These are phyloP conservation scores for Plectropomus leopardus DNA, from an alignment of 2,113 vertebrate genomes.

Conservation along the genomic window DNA sequence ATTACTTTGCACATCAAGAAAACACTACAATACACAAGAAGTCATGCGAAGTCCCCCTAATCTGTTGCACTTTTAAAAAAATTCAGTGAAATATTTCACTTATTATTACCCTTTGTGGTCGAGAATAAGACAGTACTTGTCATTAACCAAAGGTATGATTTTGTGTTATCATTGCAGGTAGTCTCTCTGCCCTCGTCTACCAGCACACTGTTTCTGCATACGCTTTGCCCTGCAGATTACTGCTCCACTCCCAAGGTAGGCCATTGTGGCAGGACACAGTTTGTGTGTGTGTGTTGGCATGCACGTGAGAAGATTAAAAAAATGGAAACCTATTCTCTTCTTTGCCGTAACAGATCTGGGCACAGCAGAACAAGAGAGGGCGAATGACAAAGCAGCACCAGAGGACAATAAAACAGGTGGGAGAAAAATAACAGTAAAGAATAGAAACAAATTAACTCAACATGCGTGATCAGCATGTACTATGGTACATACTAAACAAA, in stretches of 20 bases:
- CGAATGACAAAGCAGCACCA: slow-evolving; percentile 32
- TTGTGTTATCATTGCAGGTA: slow-evolving; percentile 82
- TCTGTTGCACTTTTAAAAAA: not conserved
- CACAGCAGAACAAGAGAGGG: slow-evolving; percentile 20
- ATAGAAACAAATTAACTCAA: not conserved
- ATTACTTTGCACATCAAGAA: no score
- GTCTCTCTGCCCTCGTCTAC: slow-evolving; percentile 92
- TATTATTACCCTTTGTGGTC: not conserved
- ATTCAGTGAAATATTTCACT: not conserved
- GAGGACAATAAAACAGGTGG: slow-evolving; percentile 69
- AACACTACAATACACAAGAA: no score
- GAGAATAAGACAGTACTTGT: not conserved
- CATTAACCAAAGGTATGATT: not conserved
- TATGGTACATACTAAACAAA: no score
- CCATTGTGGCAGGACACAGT: not conserved
- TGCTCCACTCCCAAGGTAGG: slow-evolving; percentile 87
- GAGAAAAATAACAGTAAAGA: not conserved
- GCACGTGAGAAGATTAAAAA: not conserved
- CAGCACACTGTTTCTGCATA: slow-evolving; percentile 90
- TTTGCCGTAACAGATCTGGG: slow-evolving; percentile 44
- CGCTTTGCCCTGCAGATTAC: slow-evolving; percentile 89
- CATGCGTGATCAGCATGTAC: not conserved
- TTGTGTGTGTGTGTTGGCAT: not conserved
- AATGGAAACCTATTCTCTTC: not conserved
- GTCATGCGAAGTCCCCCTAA: no score